Evolutionary conservation across 2,888 invertebrate genomes (phyloP), one percentile per base, ranked within the genome.

Genomic region (Clusia tigrina): DNA sequence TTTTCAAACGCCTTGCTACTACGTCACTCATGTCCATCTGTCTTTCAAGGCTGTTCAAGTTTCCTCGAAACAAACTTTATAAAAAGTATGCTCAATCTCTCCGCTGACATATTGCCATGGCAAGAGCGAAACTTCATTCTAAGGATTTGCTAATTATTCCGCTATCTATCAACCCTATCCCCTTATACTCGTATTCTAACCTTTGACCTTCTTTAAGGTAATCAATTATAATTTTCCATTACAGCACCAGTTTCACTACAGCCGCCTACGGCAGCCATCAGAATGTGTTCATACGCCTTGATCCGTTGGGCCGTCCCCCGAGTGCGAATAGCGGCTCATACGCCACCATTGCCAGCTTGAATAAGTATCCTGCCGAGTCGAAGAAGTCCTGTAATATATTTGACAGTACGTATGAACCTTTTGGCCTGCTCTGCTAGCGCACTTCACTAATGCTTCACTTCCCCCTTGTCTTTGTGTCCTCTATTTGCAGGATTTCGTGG

Each of bases 341-440:
- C 77, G 93, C 93, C 51, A 93, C 93, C 51, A 93, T 93, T 72
- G 92, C 92, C 63, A 92, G 92, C 81, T 86, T 92, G 73, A 92
- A 92, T 78, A 91, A 91, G 80, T 89, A 89, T 71, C 89, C 90
- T 24, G 86, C 74, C 58, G 83, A 83, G 60, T 71, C 78, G 42
- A 83, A 83, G 69, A 83, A 82, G 69, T 80, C 82, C 22, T 83
- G 83, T 76, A 81, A 81, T 74, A 77, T 79, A 65, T 81, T 81
- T 68, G 79, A 81, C 67, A 74, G 81, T 80, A 74, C 77, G 81
- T 81, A 67, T 58, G n/a, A n/a, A n/a, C n/a, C n/a, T n/a, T n/a
- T n/a, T n/a, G n/a, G n/a, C n/a, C n/a, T n/a, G n/a, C n/a, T n/a
- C n/a, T n/a, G n/a, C n/a, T n/a, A n/a, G n/a, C n/a, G n/a, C n/a